phyloP scores from a whole-genome alignment of 2,113 vertebrate species.

The Bothrops jararaca region DNA sequence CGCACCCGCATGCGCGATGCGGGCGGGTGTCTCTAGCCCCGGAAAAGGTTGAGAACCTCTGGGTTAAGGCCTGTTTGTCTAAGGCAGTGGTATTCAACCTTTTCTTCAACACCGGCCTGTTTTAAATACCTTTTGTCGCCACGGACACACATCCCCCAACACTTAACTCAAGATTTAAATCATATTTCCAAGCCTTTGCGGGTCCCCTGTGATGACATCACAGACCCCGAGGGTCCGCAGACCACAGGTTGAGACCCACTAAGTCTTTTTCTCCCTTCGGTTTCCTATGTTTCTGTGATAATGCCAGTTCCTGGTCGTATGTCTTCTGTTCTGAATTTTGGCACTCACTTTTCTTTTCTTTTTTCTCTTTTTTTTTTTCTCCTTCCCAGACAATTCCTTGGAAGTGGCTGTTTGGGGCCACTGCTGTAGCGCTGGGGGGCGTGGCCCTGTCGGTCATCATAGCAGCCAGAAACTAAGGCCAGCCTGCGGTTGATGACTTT shows the following conservation, averaged over 20 bases:
- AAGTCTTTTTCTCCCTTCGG: neutral
- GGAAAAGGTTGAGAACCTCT: no score
- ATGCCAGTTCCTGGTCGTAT: neutral
- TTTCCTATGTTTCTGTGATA: neutral
- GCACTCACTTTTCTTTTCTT: neutral
- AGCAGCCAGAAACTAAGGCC: constrained; percentile 86
- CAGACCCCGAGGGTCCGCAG: no score
- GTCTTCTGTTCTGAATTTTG: neutral
- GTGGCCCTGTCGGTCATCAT: constrained; percentile 95
- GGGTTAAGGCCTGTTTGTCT: no score
- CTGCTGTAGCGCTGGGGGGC: constrained; percentile 89
- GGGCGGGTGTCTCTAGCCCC: no score
- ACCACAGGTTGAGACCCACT: no score
- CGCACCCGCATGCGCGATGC: no score
- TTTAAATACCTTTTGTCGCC: neutral
- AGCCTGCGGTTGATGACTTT: neutral
- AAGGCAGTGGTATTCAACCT: neutral
- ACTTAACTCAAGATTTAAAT: neutral
- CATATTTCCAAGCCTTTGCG: no score
- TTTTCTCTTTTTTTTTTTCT: constrained; percentile 3
- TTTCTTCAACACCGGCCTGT: neutral
- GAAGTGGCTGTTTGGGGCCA: constrained; percentile 97
- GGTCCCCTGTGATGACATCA: no score
- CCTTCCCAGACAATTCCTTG: constrained; percentile 74
- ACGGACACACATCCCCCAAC: neutral